Evolutionary conservation across 30 jellyfish, hydroid and myxozoan species (phyloP).

Genomic region (Catostylus mosaicus): DNA sequence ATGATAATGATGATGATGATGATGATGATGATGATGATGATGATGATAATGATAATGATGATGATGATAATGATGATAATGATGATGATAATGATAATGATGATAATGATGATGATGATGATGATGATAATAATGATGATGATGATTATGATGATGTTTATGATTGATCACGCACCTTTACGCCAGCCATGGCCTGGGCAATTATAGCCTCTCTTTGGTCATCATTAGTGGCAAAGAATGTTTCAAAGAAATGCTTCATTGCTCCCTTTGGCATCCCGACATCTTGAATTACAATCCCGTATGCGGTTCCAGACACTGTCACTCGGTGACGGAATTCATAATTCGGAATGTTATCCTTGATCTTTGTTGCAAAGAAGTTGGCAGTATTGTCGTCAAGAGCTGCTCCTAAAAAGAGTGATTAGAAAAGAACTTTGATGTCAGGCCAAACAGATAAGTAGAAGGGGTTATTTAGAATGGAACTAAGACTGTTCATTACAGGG

Average conservation of each 20-base stretch:
- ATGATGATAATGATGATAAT: too few species aligned
- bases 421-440: too few species aligned
- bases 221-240: constrained; percentile 81
- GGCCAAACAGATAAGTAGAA: too few species aligned
- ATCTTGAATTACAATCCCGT: constrained; percentile 65
- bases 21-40: too few species aligned
- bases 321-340: constrained; percentile 53
- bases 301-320: constrained; percentile 66
- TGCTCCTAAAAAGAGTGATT: constrained; percentile 70
- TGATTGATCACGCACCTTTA: constrained; percentile 51
- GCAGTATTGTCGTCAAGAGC: constrained; percentile 84
- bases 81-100: too few species aligned
- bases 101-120: too few species aligned
- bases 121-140: too few species aligned
- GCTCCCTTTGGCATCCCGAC: constrained; percentile 52
- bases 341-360: constrained; percentile 45
- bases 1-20: too few species aligned
- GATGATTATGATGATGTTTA: too few species aligned
- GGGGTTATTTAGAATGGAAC: too few species aligned
- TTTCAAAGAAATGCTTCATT: constrained; percentile 45
- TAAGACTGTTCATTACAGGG: too few species aligned
- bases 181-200: constrained; percentile 73
- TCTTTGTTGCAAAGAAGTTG: constrained; percentile 27
- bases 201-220: constrained; percentile 81
- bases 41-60: too few species aligned